Evolutionary conservation across 1,140 invertebrate species (phyloP).

Genomic region (Agrypnia vestita): DNA sequence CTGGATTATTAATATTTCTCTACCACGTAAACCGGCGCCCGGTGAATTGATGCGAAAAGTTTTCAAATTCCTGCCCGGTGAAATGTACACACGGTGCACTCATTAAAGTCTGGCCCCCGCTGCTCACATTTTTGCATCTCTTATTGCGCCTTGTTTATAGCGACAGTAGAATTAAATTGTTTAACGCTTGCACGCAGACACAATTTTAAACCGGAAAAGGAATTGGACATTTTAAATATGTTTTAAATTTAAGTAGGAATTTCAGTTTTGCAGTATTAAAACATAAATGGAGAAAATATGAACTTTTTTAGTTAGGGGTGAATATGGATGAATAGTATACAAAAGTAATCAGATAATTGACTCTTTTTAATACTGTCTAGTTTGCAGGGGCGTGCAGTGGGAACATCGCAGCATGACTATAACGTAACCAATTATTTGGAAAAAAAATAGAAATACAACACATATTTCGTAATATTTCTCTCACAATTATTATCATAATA

Average conservation of each 20-base stretch:
- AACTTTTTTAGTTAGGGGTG: too few species aligned
- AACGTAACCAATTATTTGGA: too few species aligned
- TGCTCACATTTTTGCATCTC: constrained; percentile 14
- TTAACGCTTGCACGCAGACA: not conserved
- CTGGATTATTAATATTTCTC: constrained; percentile 1
- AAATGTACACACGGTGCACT: constrained; percentile 1
- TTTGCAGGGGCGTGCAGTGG: too few species aligned
- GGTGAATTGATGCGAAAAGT: constrained; percentile 17
- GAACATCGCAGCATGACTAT: too few species aligned
- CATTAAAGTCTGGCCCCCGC: not conserved
- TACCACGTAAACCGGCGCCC: not conserved
- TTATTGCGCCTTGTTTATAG: constrained; percentile 5
- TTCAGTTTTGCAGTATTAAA: too few species aligned
- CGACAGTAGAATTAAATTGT: constrained; percentile 17
- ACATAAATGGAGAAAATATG: too few species aligned
- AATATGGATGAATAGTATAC: too few species aligned
- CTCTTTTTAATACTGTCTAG: too few species aligned
- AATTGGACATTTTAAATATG: not conserved
- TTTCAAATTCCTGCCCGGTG: not conserved
- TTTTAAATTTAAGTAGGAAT: not conserved
- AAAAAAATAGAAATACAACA: too few species aligned
- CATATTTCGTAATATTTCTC: too few species aligned
- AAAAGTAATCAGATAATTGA: too few species aligned
- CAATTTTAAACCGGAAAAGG: not conserved
- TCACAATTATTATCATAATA: too few species aligned